Evolutionary conservation across 1,140 invertebrate genomes (phyloP).

Genomic region (Semibalanus balanoides): DNA sequence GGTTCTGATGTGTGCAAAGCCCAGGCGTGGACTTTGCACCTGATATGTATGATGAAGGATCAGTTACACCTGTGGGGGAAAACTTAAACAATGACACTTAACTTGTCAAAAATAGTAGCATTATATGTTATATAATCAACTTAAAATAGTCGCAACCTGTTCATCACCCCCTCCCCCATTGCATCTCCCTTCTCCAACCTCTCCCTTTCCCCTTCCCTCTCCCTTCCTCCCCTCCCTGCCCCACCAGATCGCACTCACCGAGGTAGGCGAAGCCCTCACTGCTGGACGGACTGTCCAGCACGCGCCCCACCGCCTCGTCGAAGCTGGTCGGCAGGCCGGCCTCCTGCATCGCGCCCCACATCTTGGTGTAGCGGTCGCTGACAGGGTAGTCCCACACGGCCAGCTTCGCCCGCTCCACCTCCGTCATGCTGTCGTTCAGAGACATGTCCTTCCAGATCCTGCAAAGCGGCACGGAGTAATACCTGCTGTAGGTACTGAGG

Average conservation of each 20-base stretch:
- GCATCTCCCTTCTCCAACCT: background rate
- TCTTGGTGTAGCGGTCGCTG: constrained; percentile 95
- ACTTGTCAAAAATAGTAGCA: too few relatives aligned
- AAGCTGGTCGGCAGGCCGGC: constrained; percentile 58
- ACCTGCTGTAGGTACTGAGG: too few relatives aligned
- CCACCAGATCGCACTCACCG: constrained; percentile 36
- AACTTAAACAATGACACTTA: too few relatives aligned
- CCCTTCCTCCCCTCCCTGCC: background rate
- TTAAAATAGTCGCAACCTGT: too few relatives aligned
- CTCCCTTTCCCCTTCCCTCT: background rate
- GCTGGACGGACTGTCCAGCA: constrained; percentile 52
- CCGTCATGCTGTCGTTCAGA: constrained; percentile 75
- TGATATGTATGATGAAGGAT: too few relatives aligned
- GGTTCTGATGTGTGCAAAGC: too few relatives aligned
- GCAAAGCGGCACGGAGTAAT: constrained; percentile 7
- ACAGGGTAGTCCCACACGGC: constrained; percentile 99
- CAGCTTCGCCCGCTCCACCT: constrained; percentile 75
- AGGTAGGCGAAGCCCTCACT: constrained; percentile 85
- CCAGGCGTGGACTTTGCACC: too few relatives aligned
- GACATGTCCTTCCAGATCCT: constrained; percentile 98
- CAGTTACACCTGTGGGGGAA: too few relatives aligned
- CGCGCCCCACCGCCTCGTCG: constrained; percentile 61
- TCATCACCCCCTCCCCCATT: too few relatives aligned
- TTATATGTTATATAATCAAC: too few relatives aligned
- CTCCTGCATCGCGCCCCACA: constrained; percentile 94